Evolutionary conservation across 2,888 invertebrate species (phyloP).

Genomic region (Ceraclea dissimilis): DNA sequence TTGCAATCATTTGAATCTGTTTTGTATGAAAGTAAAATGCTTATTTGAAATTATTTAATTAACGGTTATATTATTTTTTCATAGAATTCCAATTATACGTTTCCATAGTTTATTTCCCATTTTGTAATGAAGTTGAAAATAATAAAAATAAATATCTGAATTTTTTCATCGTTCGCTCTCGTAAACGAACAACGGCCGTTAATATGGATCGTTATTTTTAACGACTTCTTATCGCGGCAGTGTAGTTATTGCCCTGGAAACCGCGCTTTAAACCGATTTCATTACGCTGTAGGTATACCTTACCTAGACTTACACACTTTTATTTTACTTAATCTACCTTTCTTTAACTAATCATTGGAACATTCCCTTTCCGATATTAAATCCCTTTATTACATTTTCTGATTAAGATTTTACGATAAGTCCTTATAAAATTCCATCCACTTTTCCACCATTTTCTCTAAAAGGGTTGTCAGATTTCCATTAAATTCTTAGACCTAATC

Average conservation of each 20-base stretch:
- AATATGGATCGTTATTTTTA: conserved; percentile 21
- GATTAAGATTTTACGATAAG: conserved; percentile 23
- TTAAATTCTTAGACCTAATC: too few species aligned
- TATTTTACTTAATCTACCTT: neutral
- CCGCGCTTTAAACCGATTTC: conserved; percentile 3
- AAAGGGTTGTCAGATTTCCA: too few species aligned
- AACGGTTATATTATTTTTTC: neutral
- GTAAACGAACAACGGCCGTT: conserved; percentile 11
- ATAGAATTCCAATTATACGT: conserved; percentile 2
- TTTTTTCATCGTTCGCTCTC: conserved; percentile 9
- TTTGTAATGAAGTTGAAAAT: neutral
- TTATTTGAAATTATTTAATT: too few species aligned
- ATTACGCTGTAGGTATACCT: neutral
- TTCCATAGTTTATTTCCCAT: conserved; percentile 8
- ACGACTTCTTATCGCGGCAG: conserved; percentile 19
- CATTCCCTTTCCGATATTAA: conserved; percentile 11
- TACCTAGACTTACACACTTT: neutral
- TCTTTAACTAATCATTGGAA: conserved; percentile 21
- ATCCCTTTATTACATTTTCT: conserved; percentile 12
- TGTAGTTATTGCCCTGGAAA: conserved; percentile 8
- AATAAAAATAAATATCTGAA: conserved; percentile 13
- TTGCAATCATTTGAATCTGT: too few species aligned
- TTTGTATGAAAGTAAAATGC: too few species aligned
- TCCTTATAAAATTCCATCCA: too few species aligned
- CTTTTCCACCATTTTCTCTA: too few species aligned